phyloP scores from a whole-genome alignment of 2,797 vertebrate species.

The Cirrhinus molitorella region DNA sequence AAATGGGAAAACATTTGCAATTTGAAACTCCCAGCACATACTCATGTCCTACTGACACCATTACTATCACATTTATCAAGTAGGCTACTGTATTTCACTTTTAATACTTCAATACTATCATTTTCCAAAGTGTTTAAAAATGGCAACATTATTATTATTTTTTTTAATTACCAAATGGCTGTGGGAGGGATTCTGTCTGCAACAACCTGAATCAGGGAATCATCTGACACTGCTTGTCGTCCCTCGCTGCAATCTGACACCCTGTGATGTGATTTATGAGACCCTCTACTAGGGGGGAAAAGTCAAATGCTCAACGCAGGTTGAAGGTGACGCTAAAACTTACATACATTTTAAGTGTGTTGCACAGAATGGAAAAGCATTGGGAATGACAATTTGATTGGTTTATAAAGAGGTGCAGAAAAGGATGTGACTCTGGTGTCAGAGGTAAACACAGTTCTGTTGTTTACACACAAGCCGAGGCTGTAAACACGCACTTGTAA shows the following conservation, averaged over 20 bases:
- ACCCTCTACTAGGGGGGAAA: slow-evolving; percentile 28
- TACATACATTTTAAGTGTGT: not conserved
- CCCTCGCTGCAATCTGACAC: slow-evolving; percentile 25
- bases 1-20: not conserved
- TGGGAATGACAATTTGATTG: not conserved
- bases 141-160: not conserved
- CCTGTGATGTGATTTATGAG: slow-evolving; percentile 8
- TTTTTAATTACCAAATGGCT: too few relatives aligned
- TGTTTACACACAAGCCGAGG: slow-evolving; percentile 37
- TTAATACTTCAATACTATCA: not conserved
- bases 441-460: not conserved
- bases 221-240: slow-evolving; percentile 64
- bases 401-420: not conserved
- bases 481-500: slow-evolving; percentile 15
- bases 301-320: slow-evolving; percentile 26
- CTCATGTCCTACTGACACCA: not conserved
- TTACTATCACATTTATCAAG: not conserved
- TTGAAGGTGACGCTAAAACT: not conserved
- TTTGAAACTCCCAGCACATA: not conserved
- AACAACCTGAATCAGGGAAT: not conserved
- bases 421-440: not conserved
- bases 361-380: not conserved
- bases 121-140: not conserved
- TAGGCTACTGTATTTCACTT: not conserved
- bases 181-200: not conserved